Percentiles rank a stretch among this genome's conserved stretches.
Evolutionary conservation across 2,888 invertebrate genomes (phyloP).

Genomic region (Eumerus sabulonum): DNA sequence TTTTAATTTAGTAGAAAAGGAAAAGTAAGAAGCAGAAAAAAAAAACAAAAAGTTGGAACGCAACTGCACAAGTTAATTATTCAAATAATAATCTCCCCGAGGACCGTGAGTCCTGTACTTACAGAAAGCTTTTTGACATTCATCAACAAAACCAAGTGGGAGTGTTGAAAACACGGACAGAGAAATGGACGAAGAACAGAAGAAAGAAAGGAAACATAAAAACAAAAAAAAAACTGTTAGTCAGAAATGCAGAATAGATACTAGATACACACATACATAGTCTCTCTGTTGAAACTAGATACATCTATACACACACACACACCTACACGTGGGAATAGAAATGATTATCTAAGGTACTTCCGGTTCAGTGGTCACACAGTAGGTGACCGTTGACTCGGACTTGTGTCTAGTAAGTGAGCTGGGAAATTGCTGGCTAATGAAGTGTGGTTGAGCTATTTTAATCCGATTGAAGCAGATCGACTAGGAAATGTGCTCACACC

Average conservation of each 20-base stretch:
- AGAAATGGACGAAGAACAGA: neutral
- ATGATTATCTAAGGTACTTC: neutral
- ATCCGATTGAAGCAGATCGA: constrained; percentile 3
- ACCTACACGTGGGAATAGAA: no score
- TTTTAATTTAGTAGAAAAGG: constrained; percentile 34
- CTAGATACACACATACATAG: constrained; percentile 19
- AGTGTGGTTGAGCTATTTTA: constrained; percentile 24
- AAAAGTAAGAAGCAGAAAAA: no score
- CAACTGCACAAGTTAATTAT: constrained; percentile 25
- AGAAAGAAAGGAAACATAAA: constrained; percentile 6
- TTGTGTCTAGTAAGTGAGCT: constrained; percentile 10
- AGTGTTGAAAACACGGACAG: neutral
- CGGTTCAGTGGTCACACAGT: constrained; percentile 17
- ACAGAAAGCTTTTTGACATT: constrained; percentile 55
- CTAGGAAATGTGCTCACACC: no score
- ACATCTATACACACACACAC: no score
- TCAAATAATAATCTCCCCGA: constrained; percentile 14
- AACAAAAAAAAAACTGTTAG: constrained; percentile 34
- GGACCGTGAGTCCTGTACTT: constrained; percentile 40
- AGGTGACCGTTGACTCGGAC: constrained; percentile 17
- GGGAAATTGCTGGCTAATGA: constrained; percentile 28
- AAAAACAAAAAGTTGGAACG: constrained; percentile 24
- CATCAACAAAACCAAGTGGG: neutral
- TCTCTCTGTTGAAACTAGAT: no score
- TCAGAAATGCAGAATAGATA: constrained; percentile 34